Evolutionary conservation across 2,888 invertebrate genomes (phyloP), one percentile per base, ranked within the genome.

Genomic region (Callyntrura guangdongensis): DNA sequence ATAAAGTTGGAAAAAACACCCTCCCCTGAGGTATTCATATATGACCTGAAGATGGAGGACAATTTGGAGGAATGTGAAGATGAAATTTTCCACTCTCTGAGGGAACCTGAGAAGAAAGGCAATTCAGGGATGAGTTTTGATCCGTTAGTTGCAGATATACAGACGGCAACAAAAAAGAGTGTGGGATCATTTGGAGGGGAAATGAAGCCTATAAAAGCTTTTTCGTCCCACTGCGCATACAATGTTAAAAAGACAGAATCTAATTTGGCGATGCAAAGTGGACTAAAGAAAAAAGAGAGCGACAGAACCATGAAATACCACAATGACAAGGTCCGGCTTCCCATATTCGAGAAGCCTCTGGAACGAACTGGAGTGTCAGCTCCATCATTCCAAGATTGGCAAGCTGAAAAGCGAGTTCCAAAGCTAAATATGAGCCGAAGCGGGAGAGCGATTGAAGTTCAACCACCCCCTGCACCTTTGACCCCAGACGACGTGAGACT

Each of bases 401-500:
- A 72, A 8, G 17, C 36, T 12, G 56, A 72, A 12, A 53, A 20
- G 17, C 67, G 20, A 0, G 22, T 25, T 0, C 85, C 67, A 36
- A 67, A 20, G n/a, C 59, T 72, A 36, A 53, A n/a, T 56, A 22
- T 17, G 11, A 82, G 61, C 45, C 9, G 9, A 3, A 45, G 36
- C n/a, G 45, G 59, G 2, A 17, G 12, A 11, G 59, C 53, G 0
- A 25, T 79, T 27, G 79, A 79, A 56, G 14, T 79, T 56, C 53
- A 45, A 25, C 79, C 79, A 9, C 25, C 79, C 14, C 79, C 79
- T 4, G 79, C 17, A 0, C 74, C 74, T 47, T 22, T 49, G 0
- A 49, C 22, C 1, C 14, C 27, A 0, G 25, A 79, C 12, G 79
- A 79, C 1, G 22, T 79, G 14, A 56, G 25, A 9, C 5, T 27